Evolutionary conservation across 2,888 invertebrate genomes (phyloP).

Genomic region (Scaptomyza tumidula): DNA sequence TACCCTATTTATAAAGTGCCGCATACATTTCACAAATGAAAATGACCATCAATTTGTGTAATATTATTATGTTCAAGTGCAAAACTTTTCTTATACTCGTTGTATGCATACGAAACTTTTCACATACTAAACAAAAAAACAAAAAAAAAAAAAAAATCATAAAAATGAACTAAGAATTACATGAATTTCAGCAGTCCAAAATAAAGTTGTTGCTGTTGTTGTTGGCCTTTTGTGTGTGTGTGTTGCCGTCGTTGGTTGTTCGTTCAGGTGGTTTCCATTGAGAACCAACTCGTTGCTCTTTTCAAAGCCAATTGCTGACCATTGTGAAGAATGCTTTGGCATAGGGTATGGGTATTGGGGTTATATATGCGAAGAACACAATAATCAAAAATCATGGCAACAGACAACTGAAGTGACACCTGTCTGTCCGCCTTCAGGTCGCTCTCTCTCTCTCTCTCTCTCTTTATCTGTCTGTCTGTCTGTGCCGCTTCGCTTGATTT

Average conservation of each 20-base stretch:
- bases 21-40: conserved; percentile 61
- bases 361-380: conserved; percentile 38
- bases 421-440: conserved; percentile 50
- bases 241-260: conserved; percentile 28
- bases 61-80: conserved; percentile 71
- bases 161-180: conserved; percentile 32
- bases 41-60: conserved; percentile 72
- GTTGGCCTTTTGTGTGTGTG: conserved; percentile 8
- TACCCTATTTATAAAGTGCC: conserved; percentile 39
- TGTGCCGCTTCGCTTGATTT: conserved; percentile 61
- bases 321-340: conserved; percentile 29
- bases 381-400: conserved; percentile 73
- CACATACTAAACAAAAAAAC: conserved; percentile 26
- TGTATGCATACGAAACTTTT: conserved; percentile 60
- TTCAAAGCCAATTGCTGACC: conserved; percentile 50
- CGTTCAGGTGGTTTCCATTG: conserved; percentile 39
- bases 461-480: conserved; percentile 18
- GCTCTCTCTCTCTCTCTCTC: conserved; percentile 18
- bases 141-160: not conserved
- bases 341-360: not conserved
- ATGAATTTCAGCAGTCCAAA: conserved; percentile 20
- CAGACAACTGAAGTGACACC: conserved; percentile 71
- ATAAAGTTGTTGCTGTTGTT: conserved; percentile 32
- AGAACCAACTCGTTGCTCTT: conserved; percentile 41
- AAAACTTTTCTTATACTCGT: conserved; percentile 60